Evolutionary conservation across 1,140 invertebrate species (phyloP).

Genomic region (Colletes gigas): DNA sequence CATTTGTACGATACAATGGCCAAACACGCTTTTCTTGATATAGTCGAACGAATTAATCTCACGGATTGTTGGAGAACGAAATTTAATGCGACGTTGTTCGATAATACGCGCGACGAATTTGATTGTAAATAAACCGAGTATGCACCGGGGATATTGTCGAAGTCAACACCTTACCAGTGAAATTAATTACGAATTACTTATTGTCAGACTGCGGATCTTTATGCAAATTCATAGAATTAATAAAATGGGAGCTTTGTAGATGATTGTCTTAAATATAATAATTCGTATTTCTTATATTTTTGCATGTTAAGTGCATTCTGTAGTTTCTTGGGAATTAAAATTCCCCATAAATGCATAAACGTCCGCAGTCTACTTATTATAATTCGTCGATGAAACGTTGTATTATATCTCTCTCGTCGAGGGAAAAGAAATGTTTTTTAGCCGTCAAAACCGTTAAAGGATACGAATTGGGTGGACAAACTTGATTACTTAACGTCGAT

Average conservation of each 20-base stretch:
- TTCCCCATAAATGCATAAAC: too few relatives aligned
- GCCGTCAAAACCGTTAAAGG: conserved; percentile 1
- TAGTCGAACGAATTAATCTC: conserved; percentile 36
- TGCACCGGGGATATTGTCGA: not conserved
- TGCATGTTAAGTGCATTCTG: too few relatives aligned
- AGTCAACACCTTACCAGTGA: not conserved
- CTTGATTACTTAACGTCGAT: conserved; percentile 23
- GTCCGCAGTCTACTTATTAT: too few relatives aligned
- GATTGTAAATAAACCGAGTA: not conserved
- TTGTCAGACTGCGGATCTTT: too few relatives aligned
- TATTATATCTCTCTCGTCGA: too few relatives aligned
- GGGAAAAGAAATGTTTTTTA: not conserved
- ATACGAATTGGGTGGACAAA: not conserved
- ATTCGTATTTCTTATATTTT: too few relatives aligned
- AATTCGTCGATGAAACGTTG: too few relatives aligned
- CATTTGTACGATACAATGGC: conserved; percentile 17
- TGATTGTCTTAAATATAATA: too few relatives aligned
- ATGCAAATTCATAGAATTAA: too few relatives aligned
- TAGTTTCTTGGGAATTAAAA: too few relatives aligned
- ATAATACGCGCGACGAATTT: conserved; percentile 11
- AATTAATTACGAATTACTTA: not conserved
- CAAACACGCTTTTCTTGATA: conserved; percentile 32
- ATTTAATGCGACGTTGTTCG: conserved; percentile 18
- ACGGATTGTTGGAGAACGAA: conserved; percentile 17
- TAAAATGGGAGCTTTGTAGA: too few relatives aligned